Base-by-base conservation (phyloP, 2,113 vertebrate species). In the Uria lomvia region DNA sequence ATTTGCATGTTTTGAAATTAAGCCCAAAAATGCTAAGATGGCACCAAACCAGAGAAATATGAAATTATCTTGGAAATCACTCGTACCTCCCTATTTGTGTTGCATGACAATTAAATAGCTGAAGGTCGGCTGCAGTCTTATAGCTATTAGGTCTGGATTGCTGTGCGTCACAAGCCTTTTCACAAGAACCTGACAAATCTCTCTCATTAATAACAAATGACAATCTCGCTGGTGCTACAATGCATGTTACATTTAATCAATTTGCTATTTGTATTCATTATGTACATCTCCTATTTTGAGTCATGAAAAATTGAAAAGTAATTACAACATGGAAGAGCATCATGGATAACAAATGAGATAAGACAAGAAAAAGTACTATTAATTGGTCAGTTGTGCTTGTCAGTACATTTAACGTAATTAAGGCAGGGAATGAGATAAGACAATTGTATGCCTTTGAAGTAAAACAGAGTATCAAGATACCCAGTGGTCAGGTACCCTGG, bases 221-320 rank as follows among this genome's bases (percentile, higher is more conserved):
- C 96, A 97, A 73, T 87, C 81, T 95, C 29, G 36, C 88, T 70
- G 90, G 86, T 92, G 83, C 92, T 92, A 90, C 96, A 97, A 89
- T 92, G 74, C 83, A 84, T 78, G 59, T 96, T 97, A 91, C 97
- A 93, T 97, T 97, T 96, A 96, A 97, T 98, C 97, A 96, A 91
- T 97, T 95, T 95, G 90, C 94, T 94, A 83, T 98, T 97, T 97
- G 95, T 97, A 97, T 98, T 98, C 97, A 97, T 97, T 96, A 97
- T 95, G 96, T 93, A 96, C 87, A 86, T 67, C 92, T 95, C 95
- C 94, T 96, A 94, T 98, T 98, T 90, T 97, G 92, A 97, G 95
- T 96, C 94, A 98, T 98, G 97, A 98, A 98, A 98, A 98, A 98
- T 97, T 97, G 97, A 98, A 96, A 97, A 97, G 88, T 94, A 93